Evolutionary conservation across 2,888 invertebrate genomes (phyloP).

Genomic region (Acrobasis repandana): DNA sequence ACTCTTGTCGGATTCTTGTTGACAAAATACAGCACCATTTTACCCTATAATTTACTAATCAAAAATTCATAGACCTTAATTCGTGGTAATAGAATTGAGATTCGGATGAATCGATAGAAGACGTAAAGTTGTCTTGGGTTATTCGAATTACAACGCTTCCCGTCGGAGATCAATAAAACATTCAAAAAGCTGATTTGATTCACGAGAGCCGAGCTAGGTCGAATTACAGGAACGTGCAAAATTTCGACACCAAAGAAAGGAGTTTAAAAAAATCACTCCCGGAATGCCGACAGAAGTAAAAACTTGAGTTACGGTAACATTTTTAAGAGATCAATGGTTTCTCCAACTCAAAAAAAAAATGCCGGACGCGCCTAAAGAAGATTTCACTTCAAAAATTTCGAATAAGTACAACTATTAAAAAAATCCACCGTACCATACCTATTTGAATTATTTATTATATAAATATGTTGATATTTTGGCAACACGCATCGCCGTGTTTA

Average conservation of each 20-base stretch:
- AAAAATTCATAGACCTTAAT: conserved; percentile 23
- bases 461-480: no score
- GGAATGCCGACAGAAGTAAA: no score
- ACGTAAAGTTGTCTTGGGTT: conserved; percentile 40
- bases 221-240: conserved; percentile 27
- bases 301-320: no score
- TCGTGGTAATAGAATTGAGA: conserved; percentile 26
- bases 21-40: conserved; percentile 47
- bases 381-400: no score
- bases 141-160: conserved; percentile 61
- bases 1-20: conserved; percentile 45
- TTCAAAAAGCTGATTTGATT: conserved; percentile 65
- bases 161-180: conserved; percentile 63
- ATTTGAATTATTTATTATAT: no score
- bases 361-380: no score
- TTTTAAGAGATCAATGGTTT: no score
- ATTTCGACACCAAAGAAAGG: conserved; percentile 7
- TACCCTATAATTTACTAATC: conserved; percentile 26
- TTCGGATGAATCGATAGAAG: conserved; percentile 22
- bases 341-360: no score
- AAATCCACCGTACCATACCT: no score
- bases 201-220: conserved; percentile 40
- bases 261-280: background rate
- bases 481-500: no score
- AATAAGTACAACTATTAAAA: no score